Evolutionary conservation across 2,888 invertebrate genomes (phyloP).

Genomic region (Tetragonula carbonaria): DNA sequence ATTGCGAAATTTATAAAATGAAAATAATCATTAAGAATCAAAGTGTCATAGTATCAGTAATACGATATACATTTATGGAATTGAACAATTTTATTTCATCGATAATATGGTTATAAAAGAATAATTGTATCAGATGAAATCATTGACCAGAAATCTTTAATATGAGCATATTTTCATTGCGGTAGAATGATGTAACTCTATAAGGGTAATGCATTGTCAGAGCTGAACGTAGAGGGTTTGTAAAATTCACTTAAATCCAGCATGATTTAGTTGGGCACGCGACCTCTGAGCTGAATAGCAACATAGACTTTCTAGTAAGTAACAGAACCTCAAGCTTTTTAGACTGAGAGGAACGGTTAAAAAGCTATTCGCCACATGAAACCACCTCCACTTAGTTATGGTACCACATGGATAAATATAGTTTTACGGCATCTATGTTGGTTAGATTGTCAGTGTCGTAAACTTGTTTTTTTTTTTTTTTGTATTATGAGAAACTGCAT

Average conservation of each 20-base stretch:
- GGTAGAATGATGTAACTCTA: constrained; percentile 72
- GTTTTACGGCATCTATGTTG: constrained; percentile 16
- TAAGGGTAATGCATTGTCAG: constrained; percentile 78
- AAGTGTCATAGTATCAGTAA: background rate
- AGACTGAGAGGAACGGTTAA: constrained; percentile 79
- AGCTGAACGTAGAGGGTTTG: constrained; percentile 75
- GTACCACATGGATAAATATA: constrained; percentile 43
- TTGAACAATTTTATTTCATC: background rate
- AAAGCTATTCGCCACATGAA: constrained; percentile 67
- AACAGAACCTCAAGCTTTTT: constrained; percentile 77
- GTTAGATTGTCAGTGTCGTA: constrained; percentile 14
- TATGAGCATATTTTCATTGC: constrained; percentile 62
- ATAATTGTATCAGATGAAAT: background rate
- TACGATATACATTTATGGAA: background rate
- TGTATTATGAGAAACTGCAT: constrained; percentile 15
- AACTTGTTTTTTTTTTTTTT: constrained; percentile 12
- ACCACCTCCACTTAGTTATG: constrained; percentile 56
- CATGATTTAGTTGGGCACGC: constrained; percentile 81
- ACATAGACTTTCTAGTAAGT: constrained; percentile 64
- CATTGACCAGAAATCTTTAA: constrained; percentile 48
- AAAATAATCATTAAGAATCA: background rate
- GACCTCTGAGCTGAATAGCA: constrained; percentile 60
- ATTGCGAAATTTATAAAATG: background rate
- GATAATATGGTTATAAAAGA: constrained; percentile 17
- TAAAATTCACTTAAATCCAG: constrained; percentile 82